Conservation (phyloP, 2,888 invertebrate species). For the Rambutsinella grinnellia region DNA sequence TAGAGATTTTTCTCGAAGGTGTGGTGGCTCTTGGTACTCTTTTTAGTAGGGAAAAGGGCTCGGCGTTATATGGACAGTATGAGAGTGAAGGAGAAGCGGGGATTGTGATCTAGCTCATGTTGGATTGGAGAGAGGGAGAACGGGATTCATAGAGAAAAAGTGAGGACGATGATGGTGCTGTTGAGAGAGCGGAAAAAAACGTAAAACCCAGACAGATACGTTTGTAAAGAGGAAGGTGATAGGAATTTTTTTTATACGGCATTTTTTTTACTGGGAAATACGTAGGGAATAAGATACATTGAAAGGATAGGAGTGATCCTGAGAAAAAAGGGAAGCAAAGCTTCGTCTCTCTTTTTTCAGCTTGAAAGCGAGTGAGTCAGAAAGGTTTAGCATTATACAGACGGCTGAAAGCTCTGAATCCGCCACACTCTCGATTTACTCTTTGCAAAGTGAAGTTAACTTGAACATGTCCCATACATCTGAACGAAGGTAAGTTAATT, state of each 20-base stretch:
- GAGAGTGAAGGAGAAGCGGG: too few relatives aligned
- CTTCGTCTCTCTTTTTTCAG: constrained; percentile 14
- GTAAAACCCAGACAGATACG: too few relatives aligned
- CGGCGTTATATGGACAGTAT: too few relatives aligned
- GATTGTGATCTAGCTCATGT: too few relatives aligned
- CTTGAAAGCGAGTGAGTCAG: constrained; percentile 26
- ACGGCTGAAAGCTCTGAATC: constrained; percentile 35
- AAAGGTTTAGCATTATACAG: constrained; percentile 28
- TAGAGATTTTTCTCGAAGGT: too few relatives aligned
- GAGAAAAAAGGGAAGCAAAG: constrained; percentile 11
- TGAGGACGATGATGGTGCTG: constrained; percentile 2
- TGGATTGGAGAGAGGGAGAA: background rate
- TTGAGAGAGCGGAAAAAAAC: background rate
- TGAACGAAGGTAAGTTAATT: constrained; percentile 80
- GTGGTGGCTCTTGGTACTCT: too few relatives aligned
- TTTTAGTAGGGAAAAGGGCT: too few relatives aligned
- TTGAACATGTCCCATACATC: constrained; percentile 86
- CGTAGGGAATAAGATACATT: background rate
- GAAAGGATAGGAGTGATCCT: constrained; percentile 18
- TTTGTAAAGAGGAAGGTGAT: too few relatives aligned
- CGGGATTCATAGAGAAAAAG: background rate
- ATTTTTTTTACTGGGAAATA: background rate
- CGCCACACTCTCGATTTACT: constrained; percentile 47
- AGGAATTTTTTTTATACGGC: too few relatives aligned
- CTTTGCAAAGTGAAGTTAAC: constrained; percentile 73